Conservation (phyloP, 2,113 vertebrate genomes). For the Thalassoma bifasciatum region DNA sequence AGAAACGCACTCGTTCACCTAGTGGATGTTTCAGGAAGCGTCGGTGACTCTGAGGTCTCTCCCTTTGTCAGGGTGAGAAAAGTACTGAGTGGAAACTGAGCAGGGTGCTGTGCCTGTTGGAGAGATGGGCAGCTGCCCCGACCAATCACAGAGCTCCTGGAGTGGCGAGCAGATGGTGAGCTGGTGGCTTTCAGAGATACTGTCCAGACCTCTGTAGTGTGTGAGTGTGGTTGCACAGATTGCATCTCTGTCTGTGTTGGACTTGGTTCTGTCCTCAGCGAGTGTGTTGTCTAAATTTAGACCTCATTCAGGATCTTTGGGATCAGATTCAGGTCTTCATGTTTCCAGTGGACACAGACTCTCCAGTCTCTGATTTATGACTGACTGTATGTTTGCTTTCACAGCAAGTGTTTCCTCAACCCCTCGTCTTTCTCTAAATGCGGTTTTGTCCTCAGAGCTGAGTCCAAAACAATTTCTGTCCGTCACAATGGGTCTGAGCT, state of each 20-base stretch:
- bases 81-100: conserved; percentile 17
- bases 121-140: conserved; percentile 30
- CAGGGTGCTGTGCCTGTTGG: conserved; percentile 10
- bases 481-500: too few relatives aligned
- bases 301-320: background rate
- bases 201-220: conserved; percentile 8
- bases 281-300: conserved; percentile 26
- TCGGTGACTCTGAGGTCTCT: background rate
- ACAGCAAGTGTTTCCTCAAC: too few relatives aligned
- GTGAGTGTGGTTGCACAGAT: conserved; percentile 36
- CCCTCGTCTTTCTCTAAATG: too few relatives aligned
- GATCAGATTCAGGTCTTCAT: background rate
- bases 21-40: background rate
- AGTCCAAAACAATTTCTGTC: too few relatives aligned
- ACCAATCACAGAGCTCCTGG: conserved; percentile 22
- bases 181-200: conserved; percentile 15
- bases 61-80: background rate
- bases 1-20: too few relatives aligned
- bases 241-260: conserved; percentile 20
- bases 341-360: background rate
- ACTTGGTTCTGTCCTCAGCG: conserved; percentile 3
- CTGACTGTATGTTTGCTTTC: too few relatives aligned
- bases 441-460: too few relatives aligned
- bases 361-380: too few relatives aligned
- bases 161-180: conserved; percentile 32